Conservation (phyloP, 92 coral and sea anemone genomes). For the Micromussa lordhowensis region DNA sequence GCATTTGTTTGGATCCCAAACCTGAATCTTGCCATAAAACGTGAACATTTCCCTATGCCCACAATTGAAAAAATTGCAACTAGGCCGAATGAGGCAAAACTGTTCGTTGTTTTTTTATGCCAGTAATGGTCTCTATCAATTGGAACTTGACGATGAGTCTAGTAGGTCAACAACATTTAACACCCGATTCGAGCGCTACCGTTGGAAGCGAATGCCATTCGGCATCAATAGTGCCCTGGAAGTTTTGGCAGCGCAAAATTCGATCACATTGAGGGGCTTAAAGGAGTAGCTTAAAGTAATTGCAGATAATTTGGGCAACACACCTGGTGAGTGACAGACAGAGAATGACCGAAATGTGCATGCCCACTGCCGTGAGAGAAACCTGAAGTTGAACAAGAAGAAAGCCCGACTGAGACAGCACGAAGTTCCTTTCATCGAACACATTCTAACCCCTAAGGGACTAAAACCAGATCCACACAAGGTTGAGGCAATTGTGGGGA, state of each 20-base stretch:
- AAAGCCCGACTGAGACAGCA: no score
- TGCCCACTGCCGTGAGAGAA: no score
- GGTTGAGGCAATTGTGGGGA: constrained; percentile 58
- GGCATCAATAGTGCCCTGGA: no score
- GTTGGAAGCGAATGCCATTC: no score
- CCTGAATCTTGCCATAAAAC: constrained; percentile 48
- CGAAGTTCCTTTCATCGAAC: no score
- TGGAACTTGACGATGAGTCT: background rate
- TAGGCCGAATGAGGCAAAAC: constrained; percentile 59
- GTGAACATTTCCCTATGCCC: constrained; percentile 68
- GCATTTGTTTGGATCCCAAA: constrained; percentile 61
- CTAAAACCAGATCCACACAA: constrained; percentile 68
- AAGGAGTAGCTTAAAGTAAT: constrained; percentile 48
- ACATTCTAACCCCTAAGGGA: constrained; percentile 36
- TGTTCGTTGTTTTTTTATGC: constrained; percentile 57
- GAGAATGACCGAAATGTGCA: constrained; percentile 41
- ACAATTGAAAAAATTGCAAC: constrained; percentile 61
- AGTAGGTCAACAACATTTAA: constrained; percentile 46
- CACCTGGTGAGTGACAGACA: constrained; percentile 16
- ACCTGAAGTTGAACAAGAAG: constrained; percentile 57
- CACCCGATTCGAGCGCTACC: constrained; percentile 48
- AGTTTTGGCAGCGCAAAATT: constrained; percentile 37
- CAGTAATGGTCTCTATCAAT: constrained; percentile 61
- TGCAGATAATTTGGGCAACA: constrained; percentile 53
- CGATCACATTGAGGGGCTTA: constrained; percentile 54